Percentiles rank a stretch among this genome's conserved stretches.
Conservation (phyloP, 2,113 vertebrate species). For the Laterallus jamaicensis region DNA sequence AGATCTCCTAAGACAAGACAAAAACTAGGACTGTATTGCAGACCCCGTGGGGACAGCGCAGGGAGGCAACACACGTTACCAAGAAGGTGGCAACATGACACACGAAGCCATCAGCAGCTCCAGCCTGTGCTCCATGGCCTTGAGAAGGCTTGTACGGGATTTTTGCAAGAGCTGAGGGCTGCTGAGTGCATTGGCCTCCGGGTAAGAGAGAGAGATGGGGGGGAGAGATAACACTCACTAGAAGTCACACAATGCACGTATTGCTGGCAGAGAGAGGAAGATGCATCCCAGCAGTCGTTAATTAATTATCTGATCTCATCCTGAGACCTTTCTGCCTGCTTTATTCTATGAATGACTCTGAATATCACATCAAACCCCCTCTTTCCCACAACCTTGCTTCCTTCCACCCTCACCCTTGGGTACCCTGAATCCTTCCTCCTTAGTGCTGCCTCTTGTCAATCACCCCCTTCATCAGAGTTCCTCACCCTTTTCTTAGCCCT, state of each 20-base stretch:
- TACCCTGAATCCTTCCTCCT: background rate
- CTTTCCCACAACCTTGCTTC: background rate
- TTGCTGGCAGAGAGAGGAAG: background rate
- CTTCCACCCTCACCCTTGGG: background rate
- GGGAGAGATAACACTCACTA: background rate
- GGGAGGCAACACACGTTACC: background rate
- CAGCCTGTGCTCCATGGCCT: background rate
- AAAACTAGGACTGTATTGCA: background rate
- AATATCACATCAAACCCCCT: background rate
- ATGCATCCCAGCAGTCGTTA: background rate
- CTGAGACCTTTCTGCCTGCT: slow-evolving; percentile 36
- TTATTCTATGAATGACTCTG: slow-evolving; percentile 32
- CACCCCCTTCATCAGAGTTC: background rate
- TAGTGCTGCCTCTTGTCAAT: background rate
- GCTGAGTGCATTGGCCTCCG: background rate
- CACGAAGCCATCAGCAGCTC: background rate
- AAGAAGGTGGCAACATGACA: background rate
- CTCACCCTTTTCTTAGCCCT: background rate
- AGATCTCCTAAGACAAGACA: background rate
- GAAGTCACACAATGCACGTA: background rate
- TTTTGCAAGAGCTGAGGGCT: background rate
- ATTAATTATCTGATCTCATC: slow-evolving; percentile 66
- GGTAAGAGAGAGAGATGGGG: background rate
- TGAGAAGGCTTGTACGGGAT: background rate
- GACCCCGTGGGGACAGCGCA: background rate